These are phyloP conservation scores for Zeus faber DNA, from an alignment of 2,113 vertebrate species.

Conservation along the genomic window DNA sequence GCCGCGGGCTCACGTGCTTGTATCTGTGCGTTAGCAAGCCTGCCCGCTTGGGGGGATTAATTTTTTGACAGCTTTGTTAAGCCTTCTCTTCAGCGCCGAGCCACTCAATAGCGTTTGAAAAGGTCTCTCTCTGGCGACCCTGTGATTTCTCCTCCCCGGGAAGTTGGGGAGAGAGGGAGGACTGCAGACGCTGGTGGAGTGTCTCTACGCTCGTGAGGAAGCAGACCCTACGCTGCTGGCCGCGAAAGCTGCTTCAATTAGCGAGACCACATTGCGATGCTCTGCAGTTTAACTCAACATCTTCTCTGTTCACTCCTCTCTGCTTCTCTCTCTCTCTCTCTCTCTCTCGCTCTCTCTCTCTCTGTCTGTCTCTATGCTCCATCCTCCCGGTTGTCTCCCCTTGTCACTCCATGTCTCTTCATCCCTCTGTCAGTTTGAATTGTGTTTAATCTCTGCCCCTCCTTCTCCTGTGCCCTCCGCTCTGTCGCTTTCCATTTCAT, in stretches of 20 bases:
- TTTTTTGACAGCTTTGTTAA: slow-evolving; percentile 72
- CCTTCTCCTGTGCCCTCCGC: slow-evolving; percentile 64
- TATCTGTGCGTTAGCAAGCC: slow-evolving; percentile 55
- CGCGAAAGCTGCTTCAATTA: slow-evolving; percentile 45
- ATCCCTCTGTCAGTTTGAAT: slow-evolving; percentile 76
- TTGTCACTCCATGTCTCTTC: slow-evolving; percentile 68
- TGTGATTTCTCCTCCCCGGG: slow-evolving; percentile 28
- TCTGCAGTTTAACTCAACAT: slow-evolving; percentile 35
- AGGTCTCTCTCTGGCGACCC: slow-evolving; percentile 24
- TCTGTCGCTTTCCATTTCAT: slow-evolving; percentile 73
- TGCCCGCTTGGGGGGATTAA: slow-evolving; percentile 55
- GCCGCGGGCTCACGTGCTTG: slow-evolving; percentile 61
- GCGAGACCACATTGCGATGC: slow-evolving; percentile 33
- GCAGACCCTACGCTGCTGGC: slow-evolving; percentile 43
- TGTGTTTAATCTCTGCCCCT: slow-evolving; percentile 70
- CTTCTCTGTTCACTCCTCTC: too few species aligned
- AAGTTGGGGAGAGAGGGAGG: not conserved
- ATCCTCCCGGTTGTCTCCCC: slow-evolving; percentile 51
- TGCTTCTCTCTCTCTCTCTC: slow-evolving; percentile 32
- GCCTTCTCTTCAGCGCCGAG: slow-evolving; percentile 49
- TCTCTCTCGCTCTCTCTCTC: slow-evolving; percentile 33
- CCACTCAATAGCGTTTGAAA: slow-evolving; percentile 52
- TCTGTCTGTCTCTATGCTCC: slow-evolving; percentile 33
- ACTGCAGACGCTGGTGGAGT: slow-evolving; percentile 12
- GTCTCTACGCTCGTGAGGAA: slow-evolving; percentile 36